A percentile compares a stretch with the other conserved stretches of the same genome.
Conservation (phyloP, 2,797 vertebrate genomes). For the Coilia nasus region DNA sequence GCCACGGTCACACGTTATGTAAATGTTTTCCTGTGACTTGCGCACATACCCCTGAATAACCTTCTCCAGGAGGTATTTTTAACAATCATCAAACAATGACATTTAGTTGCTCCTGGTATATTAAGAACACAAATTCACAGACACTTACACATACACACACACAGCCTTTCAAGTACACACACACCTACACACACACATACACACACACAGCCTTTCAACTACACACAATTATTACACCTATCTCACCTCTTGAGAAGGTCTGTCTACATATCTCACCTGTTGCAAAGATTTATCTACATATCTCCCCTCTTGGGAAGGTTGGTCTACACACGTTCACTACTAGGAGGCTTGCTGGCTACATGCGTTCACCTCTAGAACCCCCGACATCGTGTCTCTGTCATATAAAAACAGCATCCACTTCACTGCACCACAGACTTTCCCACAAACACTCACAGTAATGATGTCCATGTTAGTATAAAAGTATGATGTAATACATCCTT, state of each 20-base stretch:
- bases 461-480: neutral
- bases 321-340: no score
- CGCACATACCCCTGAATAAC: neutral
- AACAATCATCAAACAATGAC: neutral
- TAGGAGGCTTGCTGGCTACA: no score
- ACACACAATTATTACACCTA: no score
- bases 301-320: no score
- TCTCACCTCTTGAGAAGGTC: no score
- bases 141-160: neutral
- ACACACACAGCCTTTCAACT: no score
- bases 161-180: neutral
- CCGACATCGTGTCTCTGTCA: neutral
- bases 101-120: neutral
- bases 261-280: no score
- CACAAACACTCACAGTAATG: neutral
- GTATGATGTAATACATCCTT: neutral
- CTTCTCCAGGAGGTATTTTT: neutral
- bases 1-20: neutral
- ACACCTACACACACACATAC: neutral
- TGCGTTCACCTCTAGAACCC: neutral
- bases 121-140: neutral
- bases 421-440: neutral
- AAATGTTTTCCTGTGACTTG: neutral
- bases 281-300: no score
- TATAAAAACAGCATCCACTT: neutral